A percentile compares a stretch with the other conserved stretches of the same genome.
Conservation (phyloP, 2,888 invertebrate genomes). For the Thera obeliscata region DNA sequence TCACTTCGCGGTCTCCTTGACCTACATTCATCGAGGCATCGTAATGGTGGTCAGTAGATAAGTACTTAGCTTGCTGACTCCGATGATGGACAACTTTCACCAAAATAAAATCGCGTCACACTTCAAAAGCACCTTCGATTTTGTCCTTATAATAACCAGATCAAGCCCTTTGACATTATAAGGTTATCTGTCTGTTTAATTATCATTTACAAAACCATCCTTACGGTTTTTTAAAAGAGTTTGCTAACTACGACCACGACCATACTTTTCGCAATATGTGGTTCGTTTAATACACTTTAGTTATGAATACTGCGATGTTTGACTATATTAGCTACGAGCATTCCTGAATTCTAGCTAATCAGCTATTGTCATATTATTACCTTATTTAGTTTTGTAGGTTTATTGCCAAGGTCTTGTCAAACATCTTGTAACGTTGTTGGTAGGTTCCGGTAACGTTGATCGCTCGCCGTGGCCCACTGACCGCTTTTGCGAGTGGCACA, state of each 20-base stretch:
- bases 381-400: conserved; percentile 40
- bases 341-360: conserved; percentile 23
- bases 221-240: conserved; percentile 18
- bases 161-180: conserved; percentile 3
- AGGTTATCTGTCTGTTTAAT: conserved; percentile 7
- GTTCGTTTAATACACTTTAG: conserved; percentile 12
- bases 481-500: conserved; percentile 70
- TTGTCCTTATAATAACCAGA: conserved; percentile 50
- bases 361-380: conserved; percentile 29
- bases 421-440: conserved; percentile 45
- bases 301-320: conserved; percentile 6
- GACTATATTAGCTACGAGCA: not conserved
- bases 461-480: conserved; percentile 78
- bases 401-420: conserved; percentile 58
- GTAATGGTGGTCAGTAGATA: conserved; percentile 67
- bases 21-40: conserved; percentile 64
- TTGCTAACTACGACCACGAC: conserved; percentile 36
- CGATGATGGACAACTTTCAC: conserved; percentile 79
- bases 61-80: conserved; percentile 41
- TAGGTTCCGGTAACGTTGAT: conserved; percentile 74
- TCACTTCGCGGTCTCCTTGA: conserved; percentile 75
- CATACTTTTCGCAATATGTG: conserved; percentile 33
- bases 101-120: conserved; percentile 63
- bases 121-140: conserved; percentile 28
- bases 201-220: conserved; percentile 16